Evolutionary conservation across 64 coral and sea anemone species (phyloP).

Genomic region (Exaiptasia diaphana): DNA sequence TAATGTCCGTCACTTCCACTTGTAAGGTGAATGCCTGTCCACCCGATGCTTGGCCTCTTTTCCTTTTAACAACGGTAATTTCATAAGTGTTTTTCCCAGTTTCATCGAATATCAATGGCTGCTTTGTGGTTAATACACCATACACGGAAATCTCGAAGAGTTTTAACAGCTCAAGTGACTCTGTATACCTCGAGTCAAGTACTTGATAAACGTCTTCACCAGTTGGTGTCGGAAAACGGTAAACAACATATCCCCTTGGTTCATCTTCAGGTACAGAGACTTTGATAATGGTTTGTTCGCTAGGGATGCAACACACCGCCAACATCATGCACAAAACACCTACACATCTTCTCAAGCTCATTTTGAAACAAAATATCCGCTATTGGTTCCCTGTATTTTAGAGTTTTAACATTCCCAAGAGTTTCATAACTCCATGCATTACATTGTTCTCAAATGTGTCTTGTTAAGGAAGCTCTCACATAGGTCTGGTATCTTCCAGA

Average conservation of each 20-base stretch:
- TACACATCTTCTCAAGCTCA: too few species aligned
- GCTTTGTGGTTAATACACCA: slow-evolving; percentile 27
- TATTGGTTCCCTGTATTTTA: too few species aligned
- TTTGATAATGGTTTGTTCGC: slow-evolving; percentile 9
- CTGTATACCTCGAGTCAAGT: slow-evolving; percentile 24
- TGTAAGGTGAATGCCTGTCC: slow-evolving; percentile 46
- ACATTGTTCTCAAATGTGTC: too few species aligned
- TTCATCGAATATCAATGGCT: slow-evolving; percentile 21
- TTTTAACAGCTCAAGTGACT: slow-evolving; percentile 23
- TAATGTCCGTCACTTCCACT: slow-evolving; percentile 51
- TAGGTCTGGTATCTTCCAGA: too few species aligned
- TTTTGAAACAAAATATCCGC: too few species aligned
- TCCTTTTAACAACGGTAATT: slow-evolving; percentile 45
- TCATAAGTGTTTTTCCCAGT: slow-evolving; percentile 42
- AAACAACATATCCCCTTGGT: slow-evolving; percentile 9
- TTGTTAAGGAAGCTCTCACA: too few species aligned
- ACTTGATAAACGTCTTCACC: slow-evolving; percentile 5
- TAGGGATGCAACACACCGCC: too few species aligned
- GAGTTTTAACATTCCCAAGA: too few species aligned
- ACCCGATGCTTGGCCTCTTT: background rate
- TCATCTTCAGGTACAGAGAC: slow-evolving; percentile 35
- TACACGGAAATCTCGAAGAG: slow-evolving; percentile 29
- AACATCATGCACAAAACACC: too few species aligned
- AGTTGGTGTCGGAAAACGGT: slow-evolving; percentile 22
- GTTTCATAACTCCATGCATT: too few species aligned